Evolutionary conservation across 2,113 vertebrate species (phyloP).

Genomic region (Elgaria multicarinata): DNA sequence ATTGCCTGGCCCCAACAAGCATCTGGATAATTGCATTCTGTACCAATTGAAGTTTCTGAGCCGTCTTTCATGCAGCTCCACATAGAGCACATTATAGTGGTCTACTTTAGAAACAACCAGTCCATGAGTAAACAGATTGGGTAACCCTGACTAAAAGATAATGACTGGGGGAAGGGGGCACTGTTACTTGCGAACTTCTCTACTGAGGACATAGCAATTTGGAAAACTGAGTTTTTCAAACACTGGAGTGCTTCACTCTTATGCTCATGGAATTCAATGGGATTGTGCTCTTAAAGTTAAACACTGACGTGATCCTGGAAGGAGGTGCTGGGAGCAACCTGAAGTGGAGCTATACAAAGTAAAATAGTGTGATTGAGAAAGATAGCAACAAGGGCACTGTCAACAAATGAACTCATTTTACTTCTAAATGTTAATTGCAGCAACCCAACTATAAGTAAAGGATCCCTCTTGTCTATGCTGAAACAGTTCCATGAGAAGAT

Average conservation of each 20-base stretch:
- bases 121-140: neutral
- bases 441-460: neutral
- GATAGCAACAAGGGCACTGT: neutral
- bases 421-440: neutral
- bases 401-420: neutral
- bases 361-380: neutral
- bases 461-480: neutral
- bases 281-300: neutral
- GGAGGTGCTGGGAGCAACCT: neutral
- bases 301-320: neutral
- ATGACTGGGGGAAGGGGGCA: neutral
- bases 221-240: neutral
- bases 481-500: neutral
- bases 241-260: neutral
- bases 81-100: too few species aligned
- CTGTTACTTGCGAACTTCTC: neutral
- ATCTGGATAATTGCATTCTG: neutral
- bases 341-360: neutral
- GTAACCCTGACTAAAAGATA: neutral
- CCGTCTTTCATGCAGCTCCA: neutral
- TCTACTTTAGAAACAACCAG: neutral
- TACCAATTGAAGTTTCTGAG: neutral
- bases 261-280: neutral
- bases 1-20: too few species aligned
- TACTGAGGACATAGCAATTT: neutral